Evolutionary conservation across 2,888 invertebrate genomes (phyloP), one percentile per base, ranked within the genome.

Genomic region (Sesia bembeciformis): DNA sequence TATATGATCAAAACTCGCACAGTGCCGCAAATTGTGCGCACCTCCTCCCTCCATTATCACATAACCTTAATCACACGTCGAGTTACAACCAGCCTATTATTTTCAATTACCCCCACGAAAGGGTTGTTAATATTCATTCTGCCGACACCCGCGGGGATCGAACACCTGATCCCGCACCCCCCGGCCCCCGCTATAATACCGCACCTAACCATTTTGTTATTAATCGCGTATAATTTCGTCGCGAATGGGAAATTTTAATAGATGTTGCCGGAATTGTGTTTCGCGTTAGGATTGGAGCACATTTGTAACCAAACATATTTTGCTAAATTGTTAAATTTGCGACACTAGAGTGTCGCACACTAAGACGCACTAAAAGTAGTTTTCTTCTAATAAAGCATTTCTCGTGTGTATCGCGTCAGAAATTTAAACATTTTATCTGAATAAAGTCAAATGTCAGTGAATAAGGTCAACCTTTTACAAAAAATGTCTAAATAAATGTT

Each of bases 121-220:
- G 85, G 86, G 85, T 85, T 87, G 85, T 88, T 88, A 84, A 84
- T 87, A 84, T 86, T 81, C 82, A 84, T 86, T 80, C 68, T 60
- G 59, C 60, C 68, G 77, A 70, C 78, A 66, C 66, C 68, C 65
- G 72, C 78, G 79, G 77, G 74, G 70, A 65, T 66, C 72, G 67
- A 72, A 68, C 78, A 76, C 78, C 78, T 78, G 78, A 71, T 72
- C 68, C 67, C 62, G 41, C 53, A 51, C 58, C 59, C 60, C 54
- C 57, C 54, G 49, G 42, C 51, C 55, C 46, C 55, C 56, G 50
- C 57, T 55, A 58, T 60, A 59, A 62, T 61, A 60, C 64, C 64
- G 58, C 57, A 57, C 62, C 40, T 50, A 42, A 53, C 62, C 63
- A 62, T 68, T 65, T 59, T 60, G 66, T 70, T 79, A 78, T 80